phyloP scores from a whole-genome alignment of 1,140 invertebrate species.

The Heterodera carotae region DNA sequence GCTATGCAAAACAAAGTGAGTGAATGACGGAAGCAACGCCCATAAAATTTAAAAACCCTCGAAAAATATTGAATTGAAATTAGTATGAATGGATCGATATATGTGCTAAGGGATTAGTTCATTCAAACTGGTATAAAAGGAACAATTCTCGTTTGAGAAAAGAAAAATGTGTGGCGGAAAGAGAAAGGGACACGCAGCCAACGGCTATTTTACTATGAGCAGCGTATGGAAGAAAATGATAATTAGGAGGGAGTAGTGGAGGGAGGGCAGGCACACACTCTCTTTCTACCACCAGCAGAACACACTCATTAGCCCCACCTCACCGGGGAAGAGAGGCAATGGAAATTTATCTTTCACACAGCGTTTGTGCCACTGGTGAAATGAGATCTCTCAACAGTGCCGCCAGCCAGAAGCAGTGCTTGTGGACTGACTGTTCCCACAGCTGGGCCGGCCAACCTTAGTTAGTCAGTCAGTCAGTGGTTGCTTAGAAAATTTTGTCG shows the following conservation, averaged over 20 bases:
- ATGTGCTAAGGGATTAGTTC: neutral
- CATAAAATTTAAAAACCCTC: neutral
- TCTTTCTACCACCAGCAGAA: neutral
- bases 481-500: neutral
- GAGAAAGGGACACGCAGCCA: neutral
- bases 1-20: neutral
- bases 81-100: neutral
- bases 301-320: slow-evolving; percentile 4
- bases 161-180: neutral
- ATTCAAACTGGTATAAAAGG: neutral
- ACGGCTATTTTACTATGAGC: neutral
- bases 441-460: neutral
- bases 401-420: too few relatives aligned
- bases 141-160: neutral
- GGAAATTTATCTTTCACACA: neutral
- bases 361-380: slow-evolving; percentile 3
- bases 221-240: slow-evolving; percentile 4
- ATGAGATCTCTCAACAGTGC: neutral
- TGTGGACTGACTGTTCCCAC: neutral
- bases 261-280: neutral
- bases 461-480: neutral
- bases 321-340: neutral
- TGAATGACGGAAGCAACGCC: neutral
- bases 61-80: neutral
- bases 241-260: neutral